phyloP scores from a whole-genome alignment of 1,140 invertebrate genomes.

The Aleiodes sp. region DNA sequence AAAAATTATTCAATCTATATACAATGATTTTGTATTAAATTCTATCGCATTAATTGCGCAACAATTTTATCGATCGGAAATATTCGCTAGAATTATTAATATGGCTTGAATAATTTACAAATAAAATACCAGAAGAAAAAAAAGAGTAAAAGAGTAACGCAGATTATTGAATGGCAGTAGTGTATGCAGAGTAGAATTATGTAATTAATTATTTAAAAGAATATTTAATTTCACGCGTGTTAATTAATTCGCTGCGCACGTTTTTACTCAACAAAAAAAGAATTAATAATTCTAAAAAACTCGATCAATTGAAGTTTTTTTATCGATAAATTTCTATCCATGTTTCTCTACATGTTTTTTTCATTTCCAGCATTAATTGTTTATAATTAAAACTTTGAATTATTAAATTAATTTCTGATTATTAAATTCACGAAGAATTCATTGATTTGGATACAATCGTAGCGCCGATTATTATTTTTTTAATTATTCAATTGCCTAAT shows the following conservation, averaged over 20 bases:
- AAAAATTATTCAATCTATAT: constrained; percentile 30
- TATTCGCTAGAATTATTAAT: constrained; percentile 11
- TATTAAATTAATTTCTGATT: neutral
- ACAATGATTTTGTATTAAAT: constrained; percentile 24
- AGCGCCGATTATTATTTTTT: constrained; percentile 26
- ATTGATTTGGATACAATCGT: constrained; percentile 29
- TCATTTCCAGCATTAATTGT: neutral
- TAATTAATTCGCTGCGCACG: constrained; percentile 22
- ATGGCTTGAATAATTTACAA: constrained; percentile 18
- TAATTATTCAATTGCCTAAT: neutral
- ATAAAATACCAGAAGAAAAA: too few species aligned
- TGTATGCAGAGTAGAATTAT: constrained; percentile 28
- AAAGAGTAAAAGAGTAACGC: constrained; percentile 23
- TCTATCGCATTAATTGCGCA: too few species aligned
- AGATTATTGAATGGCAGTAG: constrained; percentile 29
- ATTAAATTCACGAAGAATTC: constrained; percentile 1
- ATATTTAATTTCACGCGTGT: neutral
- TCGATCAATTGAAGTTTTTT: neutral
- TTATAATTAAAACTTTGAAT: neutral
- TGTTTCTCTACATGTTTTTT: constrained; percentile 15
- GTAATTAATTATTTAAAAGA: constrained; percentile 22
- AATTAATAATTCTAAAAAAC: neutral
- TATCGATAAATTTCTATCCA: neutral
- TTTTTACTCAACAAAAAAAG: constrained; percentile 8
- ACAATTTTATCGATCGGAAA: too few species aligned